Percentiles rank a stretch among this genome's conserved stretches.
phyloP scores from a whole-genome alignment of 2,797 vertebrate genomes.

The Smutsia gigantea region DNA sequence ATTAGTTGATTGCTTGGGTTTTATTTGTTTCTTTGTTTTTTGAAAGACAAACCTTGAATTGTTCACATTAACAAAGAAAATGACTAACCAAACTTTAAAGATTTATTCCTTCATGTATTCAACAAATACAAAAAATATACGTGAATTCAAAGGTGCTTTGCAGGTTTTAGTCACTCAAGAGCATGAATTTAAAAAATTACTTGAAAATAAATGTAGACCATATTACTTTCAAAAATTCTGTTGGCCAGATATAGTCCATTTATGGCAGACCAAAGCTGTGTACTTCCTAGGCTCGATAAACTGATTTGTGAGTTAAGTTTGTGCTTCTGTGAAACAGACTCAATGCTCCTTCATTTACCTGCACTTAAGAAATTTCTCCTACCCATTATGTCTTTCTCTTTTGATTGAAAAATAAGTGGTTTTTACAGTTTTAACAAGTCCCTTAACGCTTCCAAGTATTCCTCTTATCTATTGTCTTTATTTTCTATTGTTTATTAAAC shows the following conservation, averaged over 20 bases:
- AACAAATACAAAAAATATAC: background rate
- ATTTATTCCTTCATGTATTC: background rate
- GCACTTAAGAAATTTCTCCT: background rate
- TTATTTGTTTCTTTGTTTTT: background rate
- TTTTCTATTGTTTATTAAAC: constrained; percentile 1
- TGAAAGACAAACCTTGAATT: background rate
- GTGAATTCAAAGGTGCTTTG: background rate
- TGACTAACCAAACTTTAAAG: background rate
- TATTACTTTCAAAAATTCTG: background rate
- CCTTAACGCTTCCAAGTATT: background rate
- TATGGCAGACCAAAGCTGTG: background rate
- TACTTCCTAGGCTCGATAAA: background rate
- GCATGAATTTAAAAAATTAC: background rate
- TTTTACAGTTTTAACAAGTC: background rate
- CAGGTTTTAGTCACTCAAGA: background rate
- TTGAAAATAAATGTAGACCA: background rate
- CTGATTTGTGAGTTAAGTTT: background rate
- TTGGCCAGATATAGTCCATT: background rate
- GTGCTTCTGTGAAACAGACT: background rate
- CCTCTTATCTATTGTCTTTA: background rate
- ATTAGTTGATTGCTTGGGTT: background rate
- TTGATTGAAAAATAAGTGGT: background rate
- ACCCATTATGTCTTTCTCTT: background rate
- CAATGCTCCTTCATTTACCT: background rate
- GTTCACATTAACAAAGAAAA: constrained; percentile 3